Percentiles rank a stretch among this genome's conserved stretches.
Conservation (phyloP, 2,888 invertebrate species). For the Spodoptera littoralis region DNA sequence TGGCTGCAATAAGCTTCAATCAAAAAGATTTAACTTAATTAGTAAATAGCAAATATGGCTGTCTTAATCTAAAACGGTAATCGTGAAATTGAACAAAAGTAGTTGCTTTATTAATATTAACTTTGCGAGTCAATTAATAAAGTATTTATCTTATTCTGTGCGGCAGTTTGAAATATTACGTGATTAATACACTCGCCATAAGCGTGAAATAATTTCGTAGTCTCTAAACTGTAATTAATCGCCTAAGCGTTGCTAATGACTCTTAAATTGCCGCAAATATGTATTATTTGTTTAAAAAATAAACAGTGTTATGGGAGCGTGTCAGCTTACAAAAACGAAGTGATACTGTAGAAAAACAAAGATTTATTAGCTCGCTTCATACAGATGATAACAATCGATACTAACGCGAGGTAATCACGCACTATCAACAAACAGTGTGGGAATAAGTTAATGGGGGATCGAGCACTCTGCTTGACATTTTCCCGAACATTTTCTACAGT, state of each 20-base stretch:
- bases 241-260: constrained; percentile 54
- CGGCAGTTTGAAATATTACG: constrained; percentile 30
- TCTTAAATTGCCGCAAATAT: constrained; percentile 56
- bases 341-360: constrained; percentile 45
- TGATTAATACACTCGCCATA: constrained; percentile 46
- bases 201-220: constrained; percentile 55
- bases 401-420: constrained; percentile 71
- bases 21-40: constrained; percentile 25
- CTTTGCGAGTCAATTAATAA: constrained; percentile 27
- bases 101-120: constrained; percentile 26
- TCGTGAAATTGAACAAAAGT: constrained; percentile 28
- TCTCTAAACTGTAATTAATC: constrained; percentile 52
- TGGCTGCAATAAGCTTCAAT: constrained; percentile 13
- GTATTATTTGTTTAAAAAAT: constrained; percentile 53
- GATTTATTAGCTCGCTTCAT: constrained; percentile 51
- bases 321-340: constrained; percentile 41
- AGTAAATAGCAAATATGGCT: constrained; percentile 9
- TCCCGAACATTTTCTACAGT: constrained; percentile 2
- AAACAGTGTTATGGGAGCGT: constrained; percentile 50
- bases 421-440: constrained; percentile 70
- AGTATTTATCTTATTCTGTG: constrained; percentile 31
- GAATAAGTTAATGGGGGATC: constrained; percentile 59
- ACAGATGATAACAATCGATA: constrained; percentile 56
- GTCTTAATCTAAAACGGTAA: constrained; percentile 16
- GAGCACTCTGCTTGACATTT: constrained; percentile 1